These are phyloP conservation scores for Conomelus anceps DNA, from an alignment of 2,888 invertebrate genomes.

Conservation along the genomic window DNA sequence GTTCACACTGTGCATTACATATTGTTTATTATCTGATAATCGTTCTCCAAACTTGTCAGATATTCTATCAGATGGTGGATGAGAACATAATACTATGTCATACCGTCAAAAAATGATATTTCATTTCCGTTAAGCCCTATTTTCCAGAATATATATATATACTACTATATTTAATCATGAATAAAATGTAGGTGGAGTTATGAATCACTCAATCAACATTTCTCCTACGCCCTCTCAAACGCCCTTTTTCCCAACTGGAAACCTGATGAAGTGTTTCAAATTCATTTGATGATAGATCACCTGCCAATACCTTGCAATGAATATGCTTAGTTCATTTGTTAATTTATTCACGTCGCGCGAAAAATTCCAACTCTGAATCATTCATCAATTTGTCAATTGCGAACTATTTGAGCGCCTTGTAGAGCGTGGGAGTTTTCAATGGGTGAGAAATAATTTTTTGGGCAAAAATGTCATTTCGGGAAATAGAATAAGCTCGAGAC, in stretches of 20 bases:
- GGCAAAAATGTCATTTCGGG: not conserved
- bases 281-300: not conserved
- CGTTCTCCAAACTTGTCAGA: not conserved
- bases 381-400: not conserved
- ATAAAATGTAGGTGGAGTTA: not conserved
- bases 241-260: not conserved
- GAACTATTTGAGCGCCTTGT: not conserved
- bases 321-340: not conserved
- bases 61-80: not conserved
- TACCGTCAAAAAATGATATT: not conserved
- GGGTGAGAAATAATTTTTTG: not conserved
- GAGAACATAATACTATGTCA: not conserved
- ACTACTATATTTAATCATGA: not conserved
- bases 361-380: not conserved
- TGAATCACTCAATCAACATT: not conserved
- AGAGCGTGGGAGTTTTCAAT: not conserved
- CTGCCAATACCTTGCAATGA: not conserved
- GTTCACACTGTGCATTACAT: no score
- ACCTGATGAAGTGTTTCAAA: not conserved
- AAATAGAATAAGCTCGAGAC: not conserved
- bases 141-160: no score
- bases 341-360: not conserved
- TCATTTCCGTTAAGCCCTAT: not conserved
- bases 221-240: not conserved
- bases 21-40: no score